A percentile compares a stretch with the other conserved stretches of the same genome.
These are phyloP conservation scores for Sternotherus odoratus DNA, from an alignment of 2,797 vertebrate genomes.

Conservation along the genomic window DNA sequence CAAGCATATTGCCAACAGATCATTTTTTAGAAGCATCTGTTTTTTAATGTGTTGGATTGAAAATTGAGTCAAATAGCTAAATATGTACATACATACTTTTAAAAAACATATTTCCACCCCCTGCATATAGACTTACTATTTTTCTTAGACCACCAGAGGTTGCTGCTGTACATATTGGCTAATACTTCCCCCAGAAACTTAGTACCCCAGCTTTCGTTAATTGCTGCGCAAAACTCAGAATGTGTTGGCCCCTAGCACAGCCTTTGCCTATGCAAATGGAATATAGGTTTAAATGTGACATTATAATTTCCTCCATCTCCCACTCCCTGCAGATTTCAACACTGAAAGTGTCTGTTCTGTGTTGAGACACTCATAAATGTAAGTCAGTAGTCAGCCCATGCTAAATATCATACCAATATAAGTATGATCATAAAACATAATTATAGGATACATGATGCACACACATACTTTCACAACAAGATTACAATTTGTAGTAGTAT, in stretches of 20 bases:
- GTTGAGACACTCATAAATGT: conserved; percentile 51
- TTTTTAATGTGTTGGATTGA: conserved; percentile 77
- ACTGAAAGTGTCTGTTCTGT: neutral
- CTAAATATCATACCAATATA: conserved; percentile 34
- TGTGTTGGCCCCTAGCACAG: conserved; percentile 45
- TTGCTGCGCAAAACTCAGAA: conserved; percentile 30
- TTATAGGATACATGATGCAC: neutral
- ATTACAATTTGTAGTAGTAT: neutral
- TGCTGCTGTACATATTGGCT: conserved; percentile 76
- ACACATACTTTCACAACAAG: neutral
- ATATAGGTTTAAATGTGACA: conserved; percentile 27
- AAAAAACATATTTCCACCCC: conserved; percentile 69
- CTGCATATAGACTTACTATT: conserved; percentile 58
- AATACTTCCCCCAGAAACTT: conserved; percentile 64
- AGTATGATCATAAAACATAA: conserved; percentile 30
- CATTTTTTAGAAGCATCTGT: conserved; percentile 79
- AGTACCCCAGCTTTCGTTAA: conserved; percentile 45
- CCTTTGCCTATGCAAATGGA: conserved; percentile 31
- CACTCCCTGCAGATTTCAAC: conserved; percentile 43
- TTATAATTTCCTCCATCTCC: conserved; percentile 21
- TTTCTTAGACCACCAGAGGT: conserved; percentile 78
- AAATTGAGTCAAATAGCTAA: conserved; percentile 78
- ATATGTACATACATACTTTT: conserved; percentile 76
- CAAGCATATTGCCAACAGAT: conserved; percentile 79
- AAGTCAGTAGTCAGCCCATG: conserved; percentile 49